Base-by-base conservation (phyloP, 2,797 vertebrate genomes). In the Vespertilio murinus region DNA sequence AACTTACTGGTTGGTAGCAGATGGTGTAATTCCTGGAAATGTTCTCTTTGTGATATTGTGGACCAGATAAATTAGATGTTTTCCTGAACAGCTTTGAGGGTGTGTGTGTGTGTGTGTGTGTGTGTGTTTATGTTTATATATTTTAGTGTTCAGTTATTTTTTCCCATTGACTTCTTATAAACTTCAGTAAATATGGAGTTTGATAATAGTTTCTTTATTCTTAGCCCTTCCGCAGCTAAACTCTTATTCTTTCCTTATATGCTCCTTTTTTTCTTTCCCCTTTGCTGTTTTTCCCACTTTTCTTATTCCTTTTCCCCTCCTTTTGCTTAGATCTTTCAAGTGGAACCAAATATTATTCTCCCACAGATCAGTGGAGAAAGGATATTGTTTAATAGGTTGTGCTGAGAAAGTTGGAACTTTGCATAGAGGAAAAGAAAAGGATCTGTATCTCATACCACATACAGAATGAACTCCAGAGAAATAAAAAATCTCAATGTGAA, bases 391-490 rank as follows among this genome's bases (percentile, higher is more conserved):
- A 38, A 12, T 80, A 64, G 28, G 45, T 49, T 90, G 23, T 89
- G 6, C 74, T 78, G 13, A 59, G 47, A 94, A 85, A 96, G 84
- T 47, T 83, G 47, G 35, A 79, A 78, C 77, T 93, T 6, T 93
- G 3, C 20, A 17, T 49, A 70, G 25, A 86, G 30, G 42, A 79
- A 86, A 92, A 81, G 42, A 79, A 86, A 92, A 81, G 12, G 4
- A 59, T 92, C 16, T 80, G 6, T 73, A 42, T 64, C 80, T 96
- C n/a, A 54, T 82, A 45, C 30, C 14, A 64, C 6, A 23, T 73
- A 30, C 16, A 86, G 47, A 80, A 20, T 77, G 73, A 38, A 71
- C 42, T 35, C 4, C 23, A 90, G 67, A 54, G 12, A 17, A 10
- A 23, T 67, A 8, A 59, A 47, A 80, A 69, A 45, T 45, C 4